Percentiles rank a stretch among this genome's conserved stretches.
Conservation (phyloP, 2,888 invertebrate species). For the Ochropleura plecta region DNA sequence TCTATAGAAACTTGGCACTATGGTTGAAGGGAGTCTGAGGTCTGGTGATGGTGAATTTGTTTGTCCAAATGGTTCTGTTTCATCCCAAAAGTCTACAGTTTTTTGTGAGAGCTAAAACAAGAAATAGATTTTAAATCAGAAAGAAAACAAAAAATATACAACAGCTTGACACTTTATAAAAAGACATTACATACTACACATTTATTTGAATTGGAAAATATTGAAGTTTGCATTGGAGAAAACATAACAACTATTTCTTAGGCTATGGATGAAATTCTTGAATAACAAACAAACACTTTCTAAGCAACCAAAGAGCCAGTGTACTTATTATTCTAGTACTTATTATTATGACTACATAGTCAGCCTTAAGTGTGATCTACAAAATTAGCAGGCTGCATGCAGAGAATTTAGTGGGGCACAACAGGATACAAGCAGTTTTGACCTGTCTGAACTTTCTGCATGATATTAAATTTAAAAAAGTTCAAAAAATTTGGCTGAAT, state of each 20-base stretch:
- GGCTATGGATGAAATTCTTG: too few relatives aligned
- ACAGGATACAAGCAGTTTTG: too few relatives aligned
- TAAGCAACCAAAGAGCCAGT: too few relatives aligned
- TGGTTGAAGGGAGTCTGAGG: slow-evolving; percentile 83
- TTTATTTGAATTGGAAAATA: neutral
- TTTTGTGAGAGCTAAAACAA: slow-evolving; percentile 71
- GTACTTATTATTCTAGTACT: too few relatives aligned
- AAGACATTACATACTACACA: too few relatives aligned
- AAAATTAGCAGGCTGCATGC: too few relatives aligned
- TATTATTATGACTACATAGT: too few relatives aligned
- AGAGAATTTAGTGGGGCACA: too few relatives aligned
- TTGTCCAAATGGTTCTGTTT: slow-evolving; percentile 82
- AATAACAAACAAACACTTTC: too few relatives aligned
- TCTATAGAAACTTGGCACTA: slow-evolving; percentile 91
- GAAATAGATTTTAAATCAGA: neutral
- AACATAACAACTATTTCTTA: too few relatives aligned
- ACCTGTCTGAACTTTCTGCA: neutral
- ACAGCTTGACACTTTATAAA: neutral
- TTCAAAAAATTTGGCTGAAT: neutral
- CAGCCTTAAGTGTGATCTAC: too few relatives aligned
- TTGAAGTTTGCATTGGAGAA: neutral
- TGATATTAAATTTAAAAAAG: neutral
- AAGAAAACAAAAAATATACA: neutral
- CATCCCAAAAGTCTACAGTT: slow-evolving; percentile 82
- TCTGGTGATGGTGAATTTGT: slow-evolving; percentile 75